A percentile compares a stretch with the other conserved stretches of the same genome.
Evolutionary conservation across 2,888 invertebrate species (phyloP).

Genomic region (Idaea dimidiata): DNA sequence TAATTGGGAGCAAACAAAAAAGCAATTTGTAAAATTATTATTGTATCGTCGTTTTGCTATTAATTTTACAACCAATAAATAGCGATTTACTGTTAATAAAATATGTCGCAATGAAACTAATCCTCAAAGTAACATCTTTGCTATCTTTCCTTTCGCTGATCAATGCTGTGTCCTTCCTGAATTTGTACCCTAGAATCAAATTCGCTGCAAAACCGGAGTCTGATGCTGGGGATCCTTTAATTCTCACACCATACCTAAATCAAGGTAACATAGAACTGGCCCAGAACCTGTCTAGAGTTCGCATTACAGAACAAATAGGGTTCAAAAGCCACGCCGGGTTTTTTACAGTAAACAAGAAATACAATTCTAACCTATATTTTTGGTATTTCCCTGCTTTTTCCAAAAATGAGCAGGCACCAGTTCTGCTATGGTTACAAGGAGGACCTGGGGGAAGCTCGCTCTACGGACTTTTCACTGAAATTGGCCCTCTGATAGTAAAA

Average conservation of each 20-base stretch:
- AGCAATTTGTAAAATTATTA: too few species aligned
- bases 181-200: constrained; percentile 60
- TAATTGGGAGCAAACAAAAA: too few species aligned
- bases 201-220: constrained; percentile 36
- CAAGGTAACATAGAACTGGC: constrained; percentile 72
- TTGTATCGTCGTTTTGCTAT: neutral
- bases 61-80: neutral
- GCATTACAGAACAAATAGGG: constrained; percentile 55
- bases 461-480: constrained; percentile 80
- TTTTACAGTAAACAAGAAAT: constrained; percentile 80
- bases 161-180: constrained; percentile 38
- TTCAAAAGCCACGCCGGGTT: constrained; percentile 82
- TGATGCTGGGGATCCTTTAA: constrained; percentile 68
- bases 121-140: neutral
- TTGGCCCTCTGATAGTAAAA: constrained; percentile 79
- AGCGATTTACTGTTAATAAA: neutral
- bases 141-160: neutral
- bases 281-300: constrained; percentile 57
- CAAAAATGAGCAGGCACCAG: constrained; percentile 61
- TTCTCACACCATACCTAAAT: constrained; percentile 81
- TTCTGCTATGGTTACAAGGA: constrained; percentile 81
- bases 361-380: constrained; percentile 82
- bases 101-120: neutral
- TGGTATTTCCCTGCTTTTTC: constrained; percentile 83
- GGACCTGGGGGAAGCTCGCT: constrained; percentile 80